Base-by-base conservation (phyloP, 1,140 invertebrate genomes). In the Sycophila sp. region DNA sequence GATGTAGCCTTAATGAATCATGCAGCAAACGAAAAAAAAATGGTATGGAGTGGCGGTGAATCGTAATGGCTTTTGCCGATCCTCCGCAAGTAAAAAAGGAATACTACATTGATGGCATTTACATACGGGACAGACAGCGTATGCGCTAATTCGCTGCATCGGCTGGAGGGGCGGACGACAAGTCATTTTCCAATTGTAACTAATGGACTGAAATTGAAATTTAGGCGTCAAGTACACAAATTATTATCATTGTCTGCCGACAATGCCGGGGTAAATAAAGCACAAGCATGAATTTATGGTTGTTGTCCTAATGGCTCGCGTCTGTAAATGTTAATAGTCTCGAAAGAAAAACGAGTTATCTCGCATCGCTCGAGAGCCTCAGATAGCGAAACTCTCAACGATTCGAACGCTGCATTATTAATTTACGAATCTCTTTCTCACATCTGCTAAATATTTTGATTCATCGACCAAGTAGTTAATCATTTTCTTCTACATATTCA, bases 161-260 rank as follows among this genome's bases (percentile, higher is more conserved):
- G n/a, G 19, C 7, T 26, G 24, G 10, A 15, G 19, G 32, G 24
- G 26, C 1, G n/a, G 22, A n/a, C 3, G 45, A 4, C 19, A 49
- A 22, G n/a, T 51, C 26, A 64, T 64, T 64, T 51, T 64, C 22
- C 60, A 64, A 51, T 64, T 64, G 60, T n/a, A 19, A 2, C 60
- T 51, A 64, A 64, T 64, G n/a, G 19, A 32, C 17, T 17, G 60
- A 24, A 64, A 64, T 64, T 64, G 59, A 62, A 62, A 62, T 47
- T 62, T 47, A 62, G 59, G 59, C 59, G 40, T 62, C 26, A 40
- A 59, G 36, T 22, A 26, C 22, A 22, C 51, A 17, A 53, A 15
- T 53, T 28, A n/a, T 28, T 24, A 51, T 24, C 24, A 11, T 51
- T 51, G 26, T 24, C 49, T 4, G 49, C 1, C 8, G 19, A 28